Conservation (phyloP, 2,797 vertebrate genomes). For the Adelosebastes latens region DNA sequence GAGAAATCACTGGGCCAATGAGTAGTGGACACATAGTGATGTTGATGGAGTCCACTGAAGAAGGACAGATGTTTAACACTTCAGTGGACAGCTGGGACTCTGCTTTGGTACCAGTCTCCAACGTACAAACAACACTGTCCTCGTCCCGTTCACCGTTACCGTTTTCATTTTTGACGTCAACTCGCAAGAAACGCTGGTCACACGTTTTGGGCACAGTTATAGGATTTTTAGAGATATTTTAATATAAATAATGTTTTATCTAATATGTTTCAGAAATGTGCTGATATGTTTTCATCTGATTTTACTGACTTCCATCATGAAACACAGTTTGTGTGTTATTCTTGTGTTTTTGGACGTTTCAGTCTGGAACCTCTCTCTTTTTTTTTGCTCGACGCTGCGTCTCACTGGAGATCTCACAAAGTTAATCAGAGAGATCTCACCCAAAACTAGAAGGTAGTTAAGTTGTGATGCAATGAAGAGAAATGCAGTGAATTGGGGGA, state of each 20-base stretch:
- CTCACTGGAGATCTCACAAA: not conserved
- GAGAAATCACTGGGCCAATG: constrained; percentile 3
- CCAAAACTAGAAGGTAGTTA: not conserved
- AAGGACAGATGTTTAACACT: not conserved
- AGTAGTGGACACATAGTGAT: constrained; percentile 2
- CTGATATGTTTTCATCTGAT: constrained; percentile 47
- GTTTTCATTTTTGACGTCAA: constrained; percentile 45
- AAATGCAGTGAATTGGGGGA: not conserved
- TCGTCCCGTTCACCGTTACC: constrained; percentile 24
- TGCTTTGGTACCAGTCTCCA: constrained; percentile 25
- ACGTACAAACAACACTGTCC: constrained; percentile 19
- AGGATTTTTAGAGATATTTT: constrained; percentile 62
- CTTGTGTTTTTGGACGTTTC: constrained; percentile 52
- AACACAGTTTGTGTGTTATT: constrained; percentile 9
- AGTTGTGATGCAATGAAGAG: not conserved
- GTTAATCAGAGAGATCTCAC: not conserved
- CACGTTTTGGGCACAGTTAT: constrained; percentile 32
- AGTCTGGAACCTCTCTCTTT: not conserved
- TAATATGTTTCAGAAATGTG: constrained; percentile 60
- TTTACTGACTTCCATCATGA: constrained; percentile 32
- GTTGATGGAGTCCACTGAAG: constrained; percentile 16
- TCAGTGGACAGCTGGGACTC: constrained; percentile 40
- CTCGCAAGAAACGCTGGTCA: constrained; percentile 45
- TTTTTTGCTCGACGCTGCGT: not conserved
- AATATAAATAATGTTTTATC: constrained; percentile 75